Base-by-base conservation (phyloP, 2,797 vertebrate genomes). In the Alosa sapidissima region DNA sequence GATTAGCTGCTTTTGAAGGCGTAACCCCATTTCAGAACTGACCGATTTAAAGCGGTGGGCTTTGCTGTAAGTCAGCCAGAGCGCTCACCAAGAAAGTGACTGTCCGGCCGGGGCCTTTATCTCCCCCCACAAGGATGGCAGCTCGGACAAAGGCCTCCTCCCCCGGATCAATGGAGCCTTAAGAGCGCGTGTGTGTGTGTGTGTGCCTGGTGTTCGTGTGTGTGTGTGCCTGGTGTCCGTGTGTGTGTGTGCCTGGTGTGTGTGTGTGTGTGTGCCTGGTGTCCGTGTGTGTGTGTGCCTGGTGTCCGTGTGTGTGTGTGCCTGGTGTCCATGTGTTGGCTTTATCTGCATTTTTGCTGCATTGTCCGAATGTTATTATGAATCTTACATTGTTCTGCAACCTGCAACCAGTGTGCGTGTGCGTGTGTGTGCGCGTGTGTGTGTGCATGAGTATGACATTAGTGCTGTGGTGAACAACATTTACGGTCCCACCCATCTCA, bases 21-120 rank as follows among this genome's bases (percentile, higher is more conserved):
- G 72, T 47, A 78, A 47, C 72, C 72, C 72, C 72, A 78, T 78
- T 78, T 78, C 41, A 4, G 41, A 78, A 36, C 41, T 78, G 72
- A 78, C 72, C 47, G 72, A 47, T 78, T 78, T 78, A 78, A 78
- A 78, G 14, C 36, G 10, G 10, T 33, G 65, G 11, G 11, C 2
- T 16, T 36, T 75, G 68, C 68, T 75, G 68, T 75, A 16, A 75
- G 68, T 75, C 36, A 75, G 68, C 68, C 68, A 36, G 62, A 33
- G 24, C 7, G 28, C 65, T 14, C 28, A 11, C 9, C 13, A 33
- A 36, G 65, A 36, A 41, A 36, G 28, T 28, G 28, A 9, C 62
- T 2, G 13, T 68, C 62, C 62, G 4, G 62, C 62, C 28, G 13
- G 7, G 4, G 72, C 36, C 72, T 78, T 78, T 78, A 78, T 78